These are phyloP conservation scores for Neolamprologus variostigma DNA, from an alignment of 2,113 vertebrate species.

Conservation along the genomic window DNA sequence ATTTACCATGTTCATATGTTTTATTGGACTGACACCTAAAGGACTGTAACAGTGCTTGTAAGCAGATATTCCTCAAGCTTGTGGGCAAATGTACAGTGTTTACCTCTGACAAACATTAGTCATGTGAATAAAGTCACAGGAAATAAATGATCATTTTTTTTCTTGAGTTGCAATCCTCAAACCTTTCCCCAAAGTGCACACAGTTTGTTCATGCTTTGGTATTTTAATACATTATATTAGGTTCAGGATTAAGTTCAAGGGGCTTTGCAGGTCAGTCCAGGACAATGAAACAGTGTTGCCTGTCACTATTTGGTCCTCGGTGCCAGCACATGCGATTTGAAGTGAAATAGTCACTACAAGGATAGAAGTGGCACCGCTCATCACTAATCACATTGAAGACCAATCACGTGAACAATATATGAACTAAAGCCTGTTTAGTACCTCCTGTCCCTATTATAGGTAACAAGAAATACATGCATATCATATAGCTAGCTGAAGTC, in stretches of 20 bases:
- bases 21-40: not conserved
- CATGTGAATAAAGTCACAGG: constrained; percentile 16
- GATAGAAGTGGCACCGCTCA: not conserved
- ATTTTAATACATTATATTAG: not conserved
- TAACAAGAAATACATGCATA: not conserved
- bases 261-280: not conserved
- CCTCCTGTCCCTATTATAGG: not conserved
- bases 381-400: not conserved
- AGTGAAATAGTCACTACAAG: not conserved
- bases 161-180: not conserved
- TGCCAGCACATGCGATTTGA: not conserved
- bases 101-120: constrained; percentile 15
- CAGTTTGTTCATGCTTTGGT: not conserved
- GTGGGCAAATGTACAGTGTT: not conserved
- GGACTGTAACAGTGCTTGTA: not conserved
- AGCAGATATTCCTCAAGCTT: not conserved
- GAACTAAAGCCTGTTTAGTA: not conserved
- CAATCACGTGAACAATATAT: not conserved
- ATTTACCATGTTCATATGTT: not conserved
- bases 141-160: fast-evolving
- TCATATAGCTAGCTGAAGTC: not conserved
- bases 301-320: not conserved
- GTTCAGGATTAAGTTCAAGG: not conserved
- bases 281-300: not conserved
- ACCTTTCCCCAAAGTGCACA: not conserved